Base-by-base conservation (phyloP, 2,113 vertebrate species). In the Collichthys lucidus region DNA sequence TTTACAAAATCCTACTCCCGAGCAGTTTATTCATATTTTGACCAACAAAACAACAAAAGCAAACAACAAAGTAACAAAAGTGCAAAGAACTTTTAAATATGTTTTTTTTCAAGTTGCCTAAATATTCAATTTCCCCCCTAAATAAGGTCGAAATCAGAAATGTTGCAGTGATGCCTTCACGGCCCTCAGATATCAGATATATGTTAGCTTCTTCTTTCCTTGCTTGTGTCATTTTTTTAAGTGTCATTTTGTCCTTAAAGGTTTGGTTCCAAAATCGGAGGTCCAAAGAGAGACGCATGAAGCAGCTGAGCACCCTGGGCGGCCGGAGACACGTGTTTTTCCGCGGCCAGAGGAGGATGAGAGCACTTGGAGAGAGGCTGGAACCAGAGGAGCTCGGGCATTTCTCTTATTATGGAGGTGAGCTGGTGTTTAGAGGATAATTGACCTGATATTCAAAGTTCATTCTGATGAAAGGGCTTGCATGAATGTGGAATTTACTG, bases 251-350 rank as follows among this genome's bases (percentile, higher is more conserved):
- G 16, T 55, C 9, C 26, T 73, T 73, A 1, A 91, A 98, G 98
- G 98, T 99, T 5, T 99, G 98, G 98, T 99, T 99, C 93, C 98
- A 99, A 92, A 99, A 99, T 82, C 94, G 98, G 80, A 96, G 98
- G 77, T 99, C 98, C 46, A 99, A 99, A 89, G 98, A 99, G 91
- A 91, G 98, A 63, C 96, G 98, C 46, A 98, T 99, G 98, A 98
- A 99, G 94, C 97, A 99, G 95, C 93, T 99, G 91, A 99, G 98
- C 85, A 96, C 97, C 0, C 94, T 99, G 83, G 95, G 97, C 1
- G 93, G 96, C 3, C 92, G 98, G 31, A 95, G 98, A 74, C 98
- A 99, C 84, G 96, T 98, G 83, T 98, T 99, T 82, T 98, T 98
- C 94, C 96, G 98, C 84, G 97, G 97, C 73, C 96, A 97, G 16